A percentile compares a stretch with the other conserved stretches of the same genome.
Evolutionary conservation across 2,113 vertebrate genomes (phyloP).

Genomic region (Rhagologus leucostigma): DNA sequence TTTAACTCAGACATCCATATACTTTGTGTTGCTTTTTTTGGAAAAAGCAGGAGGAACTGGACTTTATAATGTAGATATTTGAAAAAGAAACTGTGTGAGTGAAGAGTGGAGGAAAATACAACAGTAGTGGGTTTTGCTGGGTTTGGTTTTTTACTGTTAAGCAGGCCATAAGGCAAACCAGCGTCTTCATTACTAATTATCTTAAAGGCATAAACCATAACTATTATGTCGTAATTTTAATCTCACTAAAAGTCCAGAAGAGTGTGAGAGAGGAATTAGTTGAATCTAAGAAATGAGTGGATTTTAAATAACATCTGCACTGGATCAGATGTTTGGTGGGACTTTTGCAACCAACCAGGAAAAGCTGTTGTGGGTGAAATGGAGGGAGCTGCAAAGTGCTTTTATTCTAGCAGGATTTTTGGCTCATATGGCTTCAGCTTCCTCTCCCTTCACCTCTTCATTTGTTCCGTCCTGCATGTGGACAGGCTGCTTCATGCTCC

Average conservation of each 20-base stretch:
- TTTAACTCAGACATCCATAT: not conserved
- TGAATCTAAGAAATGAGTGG: not conserved
- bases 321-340: not conserved
- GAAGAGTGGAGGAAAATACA: not conserved
- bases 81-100: not conserved
- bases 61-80: not conserved
- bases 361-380: not conserved
- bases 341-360: not conserved
- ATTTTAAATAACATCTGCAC: not conserved
- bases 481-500: not conserved
- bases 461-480: not conserved
- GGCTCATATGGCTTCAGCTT: not conserved
- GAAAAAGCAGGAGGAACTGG: not conserved
- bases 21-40: not conserved
- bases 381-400: not conserved
- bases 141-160: not conserved
- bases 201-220: not conserved
- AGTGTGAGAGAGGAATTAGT: not conserved
- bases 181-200: not conserved
- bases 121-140: not conserved
- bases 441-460: not conserved
- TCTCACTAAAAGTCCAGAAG: not conserved
- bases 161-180: not conserved
- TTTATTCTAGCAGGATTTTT: not conserved
- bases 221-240: not conserved